Evolutionary conservation across 2,113 vertebrate genomes (phyloP).

Genomic region (Macaca mulatta): DNA sequence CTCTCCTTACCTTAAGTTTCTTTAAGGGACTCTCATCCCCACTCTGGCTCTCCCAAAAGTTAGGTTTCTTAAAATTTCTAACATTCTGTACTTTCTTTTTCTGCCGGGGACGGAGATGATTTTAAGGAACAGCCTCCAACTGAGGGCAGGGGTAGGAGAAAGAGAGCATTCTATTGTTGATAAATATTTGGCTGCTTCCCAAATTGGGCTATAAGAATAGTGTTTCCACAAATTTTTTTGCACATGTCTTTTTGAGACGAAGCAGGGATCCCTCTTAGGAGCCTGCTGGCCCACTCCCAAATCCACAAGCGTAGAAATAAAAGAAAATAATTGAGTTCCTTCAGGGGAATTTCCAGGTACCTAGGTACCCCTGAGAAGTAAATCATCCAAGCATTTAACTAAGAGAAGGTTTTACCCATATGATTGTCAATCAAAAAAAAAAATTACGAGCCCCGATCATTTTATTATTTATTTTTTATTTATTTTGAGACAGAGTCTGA

Average conservation of each 20-base stretch:
- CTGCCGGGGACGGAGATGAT: too few relatives aligned
- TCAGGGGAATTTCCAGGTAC: too few relatives aligned
- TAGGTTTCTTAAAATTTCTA: neutral
- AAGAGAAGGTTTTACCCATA: neutral
- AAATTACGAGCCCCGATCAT: too few relatives aligned
- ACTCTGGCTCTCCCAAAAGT: neutral
- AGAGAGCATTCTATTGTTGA: neutral
- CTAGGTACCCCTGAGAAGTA: too few relatives aligned
- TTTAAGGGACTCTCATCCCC: neutral
- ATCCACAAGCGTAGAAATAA: too few relatives aligned
- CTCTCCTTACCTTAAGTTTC: neutral
- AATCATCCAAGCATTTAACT: neutral
- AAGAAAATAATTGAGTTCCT: too few relatives aligned
- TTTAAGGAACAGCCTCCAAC: neutral
- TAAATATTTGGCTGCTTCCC: neutral
- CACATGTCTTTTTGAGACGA: neutral
- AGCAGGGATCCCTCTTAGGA: too few relatives aligned
- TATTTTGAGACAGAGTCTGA: too few relatives aligned
- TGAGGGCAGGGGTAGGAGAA: too few relatives aligned
- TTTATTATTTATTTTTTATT: too few relatives aligned
- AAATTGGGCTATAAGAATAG: neutral
- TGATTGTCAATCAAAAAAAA: too few relatives aligned
- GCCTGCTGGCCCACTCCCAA: too few relatives aligned
- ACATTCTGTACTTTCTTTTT: neutral
- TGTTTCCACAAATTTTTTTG: neutral